These are phyloP conservation scores for Drosophila sordidula DNA, from an alignment of 2,888 invertebrate genomes.

Conservation along the genomic window DNA sequence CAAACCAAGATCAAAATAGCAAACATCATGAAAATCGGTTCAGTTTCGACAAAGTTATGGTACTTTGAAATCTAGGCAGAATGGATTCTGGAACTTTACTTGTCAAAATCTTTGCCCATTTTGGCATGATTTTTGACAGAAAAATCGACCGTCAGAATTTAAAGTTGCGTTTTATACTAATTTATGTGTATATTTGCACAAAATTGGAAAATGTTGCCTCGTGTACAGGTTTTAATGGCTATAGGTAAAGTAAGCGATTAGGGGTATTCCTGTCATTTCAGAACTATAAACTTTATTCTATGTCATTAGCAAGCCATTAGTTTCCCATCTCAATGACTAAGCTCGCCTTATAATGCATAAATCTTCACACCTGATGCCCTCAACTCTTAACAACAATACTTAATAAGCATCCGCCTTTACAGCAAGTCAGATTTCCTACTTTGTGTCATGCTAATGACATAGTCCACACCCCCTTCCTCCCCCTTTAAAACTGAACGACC, in stretches of 20 bases:
- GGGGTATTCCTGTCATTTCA: neutral
- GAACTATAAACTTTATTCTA: slow-evolving; percentile 19
- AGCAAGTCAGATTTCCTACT: slow-evolving; percentile 37
- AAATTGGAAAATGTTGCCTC: no score
- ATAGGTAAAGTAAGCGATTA: neutral
- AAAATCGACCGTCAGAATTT: no score
- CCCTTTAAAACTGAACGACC: slow-evolving; percentile 27
- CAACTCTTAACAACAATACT: slow-evolving; percentile 8
- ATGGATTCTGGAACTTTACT: no score
- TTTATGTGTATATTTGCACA: no score
- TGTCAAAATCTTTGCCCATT: no score
- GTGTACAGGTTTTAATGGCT: no score
- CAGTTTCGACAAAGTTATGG: no score
- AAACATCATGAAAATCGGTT: no score
- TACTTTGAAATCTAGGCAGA: no score
- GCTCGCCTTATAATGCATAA: slow-evolving; percentile 21
- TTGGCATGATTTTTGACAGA: no score
- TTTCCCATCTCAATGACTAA: slow-evolving; percentile 37
- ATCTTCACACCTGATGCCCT: slow-evolving; percentile 31
- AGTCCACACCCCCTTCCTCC: neutral
- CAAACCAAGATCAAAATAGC: no score
- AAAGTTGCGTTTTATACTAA: no score
- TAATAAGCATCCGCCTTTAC: slow-evolving; percentile 64
- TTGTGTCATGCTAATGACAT: slow-evolving; percentile 63
- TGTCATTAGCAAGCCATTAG: slow-evolving; percentile 38